A percentile compares a stretch with the other conserved stretches of the same genome.
Evolutionary conservation across 1,140 invertebrate species (phyloP).

Genomic region (Maconellicoccus hirsutus): DNA sequence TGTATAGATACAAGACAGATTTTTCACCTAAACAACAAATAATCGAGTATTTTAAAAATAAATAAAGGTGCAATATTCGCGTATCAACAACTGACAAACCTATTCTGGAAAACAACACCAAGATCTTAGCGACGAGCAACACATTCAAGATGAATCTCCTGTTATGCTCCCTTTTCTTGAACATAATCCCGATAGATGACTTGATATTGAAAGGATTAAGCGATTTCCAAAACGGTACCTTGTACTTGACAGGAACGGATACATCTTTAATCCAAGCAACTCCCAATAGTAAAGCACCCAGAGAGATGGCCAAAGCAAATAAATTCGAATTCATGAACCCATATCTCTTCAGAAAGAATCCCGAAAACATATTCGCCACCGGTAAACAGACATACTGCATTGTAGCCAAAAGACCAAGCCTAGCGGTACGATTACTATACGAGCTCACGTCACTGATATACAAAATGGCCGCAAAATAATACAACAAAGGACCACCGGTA

Average conservation of each 20-base stretch:
- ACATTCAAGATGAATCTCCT: neutral
- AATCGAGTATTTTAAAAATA: no score
- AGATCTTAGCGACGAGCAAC: neutral
- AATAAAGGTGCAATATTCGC: no score
- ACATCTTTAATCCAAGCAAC: neutral
- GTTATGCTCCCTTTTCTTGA: neutral
- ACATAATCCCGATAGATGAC: neutral
- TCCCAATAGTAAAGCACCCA: neutral
- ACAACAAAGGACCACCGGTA: neutral
- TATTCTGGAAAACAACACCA: neutral
- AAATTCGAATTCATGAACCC: neutral
- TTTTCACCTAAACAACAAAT: neutral
- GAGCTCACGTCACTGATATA: neutral
- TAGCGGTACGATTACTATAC: neutral
- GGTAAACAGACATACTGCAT: neutral
- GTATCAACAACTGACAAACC: neutral
- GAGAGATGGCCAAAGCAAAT: neutral
- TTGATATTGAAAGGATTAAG: neutral
- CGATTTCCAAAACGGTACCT: neutral
- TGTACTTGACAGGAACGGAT: neutral
- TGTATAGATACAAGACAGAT: neutral
- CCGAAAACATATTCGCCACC: neutral
- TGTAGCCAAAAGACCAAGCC: neutral
- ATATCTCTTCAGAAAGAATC: neutral
- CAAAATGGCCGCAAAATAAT: neutral